These are phyloP conservation scores for Carcina quercana DNA, from an alignment of 2,888 invertebrate genomes.

Conservation along the genomic window DNA sequence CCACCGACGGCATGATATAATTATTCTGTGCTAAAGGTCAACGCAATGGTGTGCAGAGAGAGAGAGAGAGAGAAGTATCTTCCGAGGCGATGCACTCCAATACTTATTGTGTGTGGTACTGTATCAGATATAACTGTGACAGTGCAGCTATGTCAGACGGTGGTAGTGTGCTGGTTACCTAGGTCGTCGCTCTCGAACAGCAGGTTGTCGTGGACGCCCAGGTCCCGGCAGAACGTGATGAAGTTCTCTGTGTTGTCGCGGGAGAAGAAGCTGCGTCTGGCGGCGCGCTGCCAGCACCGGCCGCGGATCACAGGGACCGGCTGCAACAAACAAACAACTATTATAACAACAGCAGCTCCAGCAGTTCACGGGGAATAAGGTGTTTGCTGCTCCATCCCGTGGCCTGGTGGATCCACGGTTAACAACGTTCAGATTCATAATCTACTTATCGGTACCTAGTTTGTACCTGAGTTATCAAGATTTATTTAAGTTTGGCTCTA, in stretches of 20 bases:
- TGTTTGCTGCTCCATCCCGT: background rate
- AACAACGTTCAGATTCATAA: too few species aligned
- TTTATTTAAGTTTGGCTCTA: too few species aligned
- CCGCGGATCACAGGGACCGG: slow-evolving; percentile 81
- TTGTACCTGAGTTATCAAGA: too few species aligned
- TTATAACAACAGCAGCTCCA: background rate
- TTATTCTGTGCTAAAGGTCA: too few species aligned
- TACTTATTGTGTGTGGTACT: too few species aligned
- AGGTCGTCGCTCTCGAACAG: slow-evolving; percentile 93
- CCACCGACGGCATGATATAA: too few species aligned
- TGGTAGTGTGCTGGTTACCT: slow-evolving; percentile 75
- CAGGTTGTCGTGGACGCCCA: slow-evolving; percentile 90
- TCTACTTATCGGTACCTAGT: too few species aligned
- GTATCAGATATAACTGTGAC: background rate
- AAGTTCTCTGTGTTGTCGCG: slow-evolving; percentile 93
- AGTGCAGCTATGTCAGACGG: background rate
- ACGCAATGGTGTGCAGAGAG: too few species aligned
- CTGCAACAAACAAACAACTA: slow-evolving; percentile 48
- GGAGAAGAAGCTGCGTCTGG: slow-evolving; percentile 90
- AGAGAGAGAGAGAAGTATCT: too few species aligned
- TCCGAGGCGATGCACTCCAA: too few species aligned
- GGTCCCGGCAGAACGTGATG: slow-evolving; percentile 87
- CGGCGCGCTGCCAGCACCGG: slow-evolving; percentile 88
- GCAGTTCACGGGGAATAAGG: background rate
- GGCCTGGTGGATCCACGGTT: too few species aligned